These are phyloP conservation scores for Epinephelus malabaricus DNA, from an alignment of 2,797 vertebrate genomes.

Conservation along the genomic window DNA sequence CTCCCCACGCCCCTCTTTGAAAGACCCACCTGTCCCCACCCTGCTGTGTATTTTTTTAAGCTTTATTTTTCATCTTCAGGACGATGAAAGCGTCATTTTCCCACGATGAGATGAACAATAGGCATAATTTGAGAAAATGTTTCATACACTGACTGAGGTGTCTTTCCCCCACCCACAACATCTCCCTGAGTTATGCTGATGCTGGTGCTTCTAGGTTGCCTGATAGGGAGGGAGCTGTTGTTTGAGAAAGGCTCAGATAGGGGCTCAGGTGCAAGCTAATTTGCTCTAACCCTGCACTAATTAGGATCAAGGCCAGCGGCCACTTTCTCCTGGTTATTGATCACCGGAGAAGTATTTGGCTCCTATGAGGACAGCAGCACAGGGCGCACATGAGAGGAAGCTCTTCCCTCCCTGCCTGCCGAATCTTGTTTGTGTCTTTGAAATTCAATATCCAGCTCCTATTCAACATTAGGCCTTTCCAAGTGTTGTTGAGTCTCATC, in stretches of 20 bases:
- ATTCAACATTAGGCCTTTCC: slow-evolving; percentile 49
- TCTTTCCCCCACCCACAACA: neutral
- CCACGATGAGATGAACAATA: neutral
- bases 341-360: slow-evolving; percentile 49
- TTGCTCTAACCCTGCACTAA: slow-evolving; percentile 77
- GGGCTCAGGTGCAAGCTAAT: slow-evolving; percentile 79
- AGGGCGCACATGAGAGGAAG: slow-evolving; percentile 37
- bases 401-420: slow-evolving; percentile 13
- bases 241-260: slow-evolving; percentile 62
- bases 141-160: slow-evolving; percentile 1
- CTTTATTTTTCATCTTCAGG: slow-evolving; percentile 10
- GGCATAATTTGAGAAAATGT: slow-evolving; percentile 5
- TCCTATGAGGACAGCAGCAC: slow-evolving; percentile 45
- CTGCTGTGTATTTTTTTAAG: neutral
- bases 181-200: slow-evolving; percentile 47
- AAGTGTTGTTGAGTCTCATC: slow-evolving; percentile 51
- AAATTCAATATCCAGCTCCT: slow-evolving; percentile 65
- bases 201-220: slow-evolving; percentile 40
- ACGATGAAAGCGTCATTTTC: slow-evolving; percentile 28
- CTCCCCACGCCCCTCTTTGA: neutral
- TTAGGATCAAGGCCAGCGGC: slow-evolving; percentile 77
- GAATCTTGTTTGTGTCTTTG: slow-evolving; percentile 65
- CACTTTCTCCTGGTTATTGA: slow-evolving; percentile 78
- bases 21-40: slow-evolving; percentile 8
- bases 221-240: slow-evolving; percentile 66